Percentiles rank a stretch among this genome's conserved stretches.
phyloP scores from a whole-genome alignment of 2,888 invertebrate genomes.

The Ophioninae sp. region DNA sequence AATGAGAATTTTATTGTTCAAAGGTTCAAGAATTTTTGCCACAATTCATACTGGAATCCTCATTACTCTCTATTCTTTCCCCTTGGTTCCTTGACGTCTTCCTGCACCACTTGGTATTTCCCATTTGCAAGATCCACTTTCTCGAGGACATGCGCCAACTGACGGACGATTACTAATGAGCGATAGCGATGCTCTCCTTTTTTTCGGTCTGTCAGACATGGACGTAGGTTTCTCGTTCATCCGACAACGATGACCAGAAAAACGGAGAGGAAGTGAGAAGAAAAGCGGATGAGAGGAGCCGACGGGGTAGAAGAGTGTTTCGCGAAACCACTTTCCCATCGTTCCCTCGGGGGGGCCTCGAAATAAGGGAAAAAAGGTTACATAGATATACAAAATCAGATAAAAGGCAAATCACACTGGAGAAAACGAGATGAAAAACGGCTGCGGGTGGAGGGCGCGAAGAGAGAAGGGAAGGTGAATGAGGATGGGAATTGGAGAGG shows the following conservation, averaged over 20 bases:
- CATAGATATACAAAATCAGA: conserved; percentile 49
- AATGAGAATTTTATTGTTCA: neutral
- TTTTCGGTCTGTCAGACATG: conserved; percentile 10
- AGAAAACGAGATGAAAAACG: conserved; percentile 25
- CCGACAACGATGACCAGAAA: neutral
- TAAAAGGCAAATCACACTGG: conserved; percentile 43
- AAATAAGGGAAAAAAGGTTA: conserved; percentile 43
- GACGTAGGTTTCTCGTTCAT: conserved; percentile 21
- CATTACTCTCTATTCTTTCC: neutral
- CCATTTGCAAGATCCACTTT: neutral
- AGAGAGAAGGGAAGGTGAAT: conserved; percentile 40
- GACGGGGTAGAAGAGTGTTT: conserved; percentile 47
- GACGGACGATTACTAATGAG: conserved; percentile 26
- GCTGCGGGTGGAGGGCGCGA: conserved; percentile 12
- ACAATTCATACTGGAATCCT: neutral
- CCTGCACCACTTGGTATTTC: neutral
- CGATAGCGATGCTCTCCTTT: neutral
- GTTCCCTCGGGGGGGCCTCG: conserved; percentile 13
- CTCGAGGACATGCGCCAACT: conserved; percentile 3
- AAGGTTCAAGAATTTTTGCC: neutral
- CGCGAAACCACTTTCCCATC: conserved; percentile 45
- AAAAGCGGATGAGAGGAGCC: conserved; percentile 37
- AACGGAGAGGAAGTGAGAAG: conserved; percentile 40
- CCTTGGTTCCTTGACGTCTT: neutral
- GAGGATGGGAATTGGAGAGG: conserved; percentile 55